These are phyloP conservation scores for Arizona elegans DNA, from an alignment of 2,113 vertebrate species.

Conservation along the genomic window DNA sequence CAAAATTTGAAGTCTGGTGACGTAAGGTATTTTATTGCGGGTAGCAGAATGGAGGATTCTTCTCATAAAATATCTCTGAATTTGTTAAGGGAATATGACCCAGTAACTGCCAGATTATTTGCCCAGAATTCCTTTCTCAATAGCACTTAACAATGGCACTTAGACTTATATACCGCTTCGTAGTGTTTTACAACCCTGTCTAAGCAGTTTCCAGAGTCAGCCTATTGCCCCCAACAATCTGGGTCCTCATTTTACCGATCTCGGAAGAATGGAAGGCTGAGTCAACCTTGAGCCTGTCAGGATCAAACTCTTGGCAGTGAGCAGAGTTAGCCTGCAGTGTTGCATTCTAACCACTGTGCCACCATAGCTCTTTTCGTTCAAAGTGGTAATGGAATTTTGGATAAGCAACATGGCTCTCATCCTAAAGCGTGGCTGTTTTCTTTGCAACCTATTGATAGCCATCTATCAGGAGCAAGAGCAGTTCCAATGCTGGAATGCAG, in stretches of 20 bases:
- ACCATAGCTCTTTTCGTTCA: not conserved
- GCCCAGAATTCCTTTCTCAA: not conserved
- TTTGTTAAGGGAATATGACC: not conserved
- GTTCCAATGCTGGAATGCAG: not conserved
- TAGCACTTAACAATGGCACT: not conserved
- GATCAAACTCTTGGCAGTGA: not conserved
- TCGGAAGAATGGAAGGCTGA: not conserved
- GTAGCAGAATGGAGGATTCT: too few species aligned
- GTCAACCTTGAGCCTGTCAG: not conserved
- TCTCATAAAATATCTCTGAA: not conserved
- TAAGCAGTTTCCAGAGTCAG: not conserved
- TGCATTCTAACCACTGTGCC: not conserved
- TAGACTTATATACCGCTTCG: not conserved
- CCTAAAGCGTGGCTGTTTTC: not conserved
- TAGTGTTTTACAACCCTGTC: not conserved
- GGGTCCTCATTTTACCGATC: not conserved
- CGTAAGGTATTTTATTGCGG: too few species aligned
- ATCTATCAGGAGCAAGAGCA: not conserved
- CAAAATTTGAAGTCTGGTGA: too few species aligned
- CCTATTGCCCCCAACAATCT: not conserved
- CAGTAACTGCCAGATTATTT: not conserved
- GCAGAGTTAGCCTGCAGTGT: not conserved
- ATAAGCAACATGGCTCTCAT: not conserved
- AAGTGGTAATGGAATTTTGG: not conserved
- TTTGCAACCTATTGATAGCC: not conserved